Percentiles rank a stretch among this genome's conserved stretches.
phyloP scores from a whole-genome alignment of 2,797 vertebrate genomes.

The Tadarida brasiliensis region DNA sequence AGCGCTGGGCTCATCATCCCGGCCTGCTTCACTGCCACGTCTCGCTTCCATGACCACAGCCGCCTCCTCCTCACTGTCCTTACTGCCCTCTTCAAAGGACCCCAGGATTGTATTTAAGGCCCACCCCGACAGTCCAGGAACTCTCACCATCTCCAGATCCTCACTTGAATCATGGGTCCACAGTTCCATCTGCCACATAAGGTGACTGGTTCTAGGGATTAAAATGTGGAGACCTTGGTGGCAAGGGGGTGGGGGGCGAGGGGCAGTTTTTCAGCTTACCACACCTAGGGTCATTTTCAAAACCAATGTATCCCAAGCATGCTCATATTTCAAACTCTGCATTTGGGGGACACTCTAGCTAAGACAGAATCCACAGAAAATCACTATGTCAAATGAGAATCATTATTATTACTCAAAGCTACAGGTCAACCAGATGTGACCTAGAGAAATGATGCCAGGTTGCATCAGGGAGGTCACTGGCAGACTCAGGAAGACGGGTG shows the following conservation, averaged over 20 bases:
- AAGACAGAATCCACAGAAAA: not conserved
- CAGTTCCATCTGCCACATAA: not conserved
- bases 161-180: not conserved
- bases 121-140: no score
- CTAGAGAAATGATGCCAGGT: conserved; percentile 4
- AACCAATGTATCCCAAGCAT: not conserved
- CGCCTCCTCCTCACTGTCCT: not conserved
- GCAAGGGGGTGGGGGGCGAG: not conserved
- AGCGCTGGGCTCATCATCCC: not conserved
- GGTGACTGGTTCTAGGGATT: not conserved
- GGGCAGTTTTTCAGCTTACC: not conserved
- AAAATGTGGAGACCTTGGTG: not conserved
- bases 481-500: not conserved
- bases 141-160: not conserved
- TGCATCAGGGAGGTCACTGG: not conserved
- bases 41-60: not conserved
- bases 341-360: not conserved
- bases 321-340: not conserved
- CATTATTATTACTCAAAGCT: not conserved
- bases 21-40: not conserved
- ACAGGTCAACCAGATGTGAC: not conserved
- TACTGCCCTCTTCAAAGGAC: not conserved
- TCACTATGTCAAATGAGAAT: not conserved
- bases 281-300: not conserved
- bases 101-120: not conserved